Percentiles rank a stretch among this genome's conserved stretches.
Evolutionary conservation across 1,140 invertebrate genomes (phyloP).

Genomic region (Scaptodrosophila lebanonensis): DNA sequence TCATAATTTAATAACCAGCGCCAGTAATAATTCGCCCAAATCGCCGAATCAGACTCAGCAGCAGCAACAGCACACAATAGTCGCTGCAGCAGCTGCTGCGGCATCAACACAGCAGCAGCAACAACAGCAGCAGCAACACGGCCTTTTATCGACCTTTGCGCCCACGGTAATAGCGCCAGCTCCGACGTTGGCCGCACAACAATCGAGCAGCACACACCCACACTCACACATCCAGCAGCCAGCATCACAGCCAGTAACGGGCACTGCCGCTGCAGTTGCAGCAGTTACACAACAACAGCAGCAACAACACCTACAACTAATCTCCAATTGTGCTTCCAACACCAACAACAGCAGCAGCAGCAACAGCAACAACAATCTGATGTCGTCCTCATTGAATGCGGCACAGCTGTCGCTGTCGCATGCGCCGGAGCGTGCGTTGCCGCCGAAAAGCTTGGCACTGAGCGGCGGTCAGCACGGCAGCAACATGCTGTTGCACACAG

Average conservation of each 20-base stretch:
- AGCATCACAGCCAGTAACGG: constrained; percentile 21
- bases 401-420: constrained; percentile 59
- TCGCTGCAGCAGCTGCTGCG: constrained; percentile 39
- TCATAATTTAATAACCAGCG: constrained; percentile 75
- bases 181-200: constrained; percentile 17
- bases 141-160: constrained; percentile 56
- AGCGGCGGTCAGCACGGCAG: constrained; percentile 42
- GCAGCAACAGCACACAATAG: constrained; percentile 48
- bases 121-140: constrained; percentile 25
- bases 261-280: constrained; percentile 64
- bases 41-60: constrained; percentile 73
- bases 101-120: constrained; percentile 21
- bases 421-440: constrained; percentile 53
- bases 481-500: constrained; percentile 51
- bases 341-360: constrained; percentile 70
- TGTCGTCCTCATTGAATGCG: constrained; percentile 75
- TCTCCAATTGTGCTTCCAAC: constrained; percentile 53
- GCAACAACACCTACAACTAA: constrained; percentile 69
- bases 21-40: constrained; percentile 76
- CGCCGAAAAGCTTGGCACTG: constrained; percentile 62
- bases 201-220: constrained; percentile 14
- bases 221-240: constrained; percentile 16
- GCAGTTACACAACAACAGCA: constrained; percentile 71
- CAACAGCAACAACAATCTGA: constrained; percentile 70
- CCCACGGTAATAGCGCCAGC: constrained; percentile 44